Evolutionary conservation across 53 echinoderm and acorn worm genomes (phyloP).

Genomic region (Antedon mediterranea): DNA sequence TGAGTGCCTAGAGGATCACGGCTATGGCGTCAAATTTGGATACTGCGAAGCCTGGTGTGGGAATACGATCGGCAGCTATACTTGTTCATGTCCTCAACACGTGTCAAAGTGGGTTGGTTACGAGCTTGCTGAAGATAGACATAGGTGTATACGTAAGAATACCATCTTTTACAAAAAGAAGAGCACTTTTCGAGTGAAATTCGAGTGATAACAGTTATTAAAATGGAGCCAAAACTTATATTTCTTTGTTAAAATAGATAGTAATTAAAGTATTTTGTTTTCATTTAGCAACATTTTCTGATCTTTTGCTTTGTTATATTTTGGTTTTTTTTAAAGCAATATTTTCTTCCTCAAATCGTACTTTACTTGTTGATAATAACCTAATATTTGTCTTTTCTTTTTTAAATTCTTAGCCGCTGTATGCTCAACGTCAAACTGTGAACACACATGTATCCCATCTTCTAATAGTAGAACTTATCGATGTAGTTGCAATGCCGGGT

Average conservation of each 20-base stretch:
- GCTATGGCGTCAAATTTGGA: neutral
- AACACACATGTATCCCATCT: neutral
- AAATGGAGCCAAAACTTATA: no score
- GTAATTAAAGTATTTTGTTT: no score
- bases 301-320: no score
- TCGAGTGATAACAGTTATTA: no score
- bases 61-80: conserved; percentile 14
- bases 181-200: no score
- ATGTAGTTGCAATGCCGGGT: conserved; percentile 28
- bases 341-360: no score
- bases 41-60: conserved; percentile 10
- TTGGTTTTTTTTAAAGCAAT: no score
- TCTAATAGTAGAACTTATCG: neutral
- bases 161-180: no score
- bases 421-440: neutral
- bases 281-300: no score
- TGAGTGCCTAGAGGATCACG: neutral
- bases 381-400: no score
- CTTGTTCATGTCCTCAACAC: conserved; percentile 6
- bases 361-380: no score
- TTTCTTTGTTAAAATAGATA: no score
- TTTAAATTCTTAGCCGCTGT: neutral
- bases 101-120: conserved; percentile 10
- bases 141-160: conserved; percentile 19
- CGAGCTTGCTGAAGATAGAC: conserved; percentile 12